These are phyloP conservation scores for Apteryx mantelli DNA, from an alignment of 2,113 vertebrate species.

Conservation along the genomic window DNA sequence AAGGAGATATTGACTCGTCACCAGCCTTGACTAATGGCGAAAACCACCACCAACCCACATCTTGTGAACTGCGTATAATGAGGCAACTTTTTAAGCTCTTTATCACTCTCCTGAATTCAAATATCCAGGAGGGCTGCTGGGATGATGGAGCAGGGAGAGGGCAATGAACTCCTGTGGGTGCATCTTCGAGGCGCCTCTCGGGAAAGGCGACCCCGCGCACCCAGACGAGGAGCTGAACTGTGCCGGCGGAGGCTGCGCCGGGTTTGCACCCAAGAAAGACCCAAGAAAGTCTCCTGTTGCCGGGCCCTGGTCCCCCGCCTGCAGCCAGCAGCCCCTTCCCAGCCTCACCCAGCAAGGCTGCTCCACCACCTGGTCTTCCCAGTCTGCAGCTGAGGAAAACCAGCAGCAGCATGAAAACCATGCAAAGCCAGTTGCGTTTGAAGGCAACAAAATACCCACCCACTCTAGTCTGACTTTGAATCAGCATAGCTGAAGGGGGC, in stretches of 20 bases:
- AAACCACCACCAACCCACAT: conserved; percentile 17
- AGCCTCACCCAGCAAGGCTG: too few relatives aligned
- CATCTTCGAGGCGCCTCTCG: neutral
- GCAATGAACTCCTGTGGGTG: too few relatives aligned
- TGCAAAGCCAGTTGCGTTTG: neutral
- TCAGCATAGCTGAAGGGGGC: neutral
- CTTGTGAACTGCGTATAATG: neutral
- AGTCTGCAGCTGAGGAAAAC: neutral
- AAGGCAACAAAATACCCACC: neutral
- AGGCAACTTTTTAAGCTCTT: neutral
- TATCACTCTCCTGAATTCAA: neutral
- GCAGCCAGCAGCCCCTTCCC: neutral
- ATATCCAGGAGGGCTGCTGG: neutral
- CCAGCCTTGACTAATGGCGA: conserved; percentile 15
- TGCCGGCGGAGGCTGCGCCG: too few relatives aligned
- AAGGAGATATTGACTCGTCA: conserved; percentile 13
- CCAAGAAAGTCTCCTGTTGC: neutral
- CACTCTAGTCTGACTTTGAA: neutral
- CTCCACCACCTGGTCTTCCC: neutral
- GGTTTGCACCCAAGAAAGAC: neutral
- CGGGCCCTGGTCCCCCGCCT: neutral
- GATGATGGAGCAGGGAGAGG: neutral
- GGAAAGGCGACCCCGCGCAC: too few relatives aligned
- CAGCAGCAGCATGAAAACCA: neutral
- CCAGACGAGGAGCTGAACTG: too few relatives aligned